Evolutionary conservation across 2,113 vertebrate genomes (phyloP).

Genomic region (Poicephalus gulielmi): DNA sequence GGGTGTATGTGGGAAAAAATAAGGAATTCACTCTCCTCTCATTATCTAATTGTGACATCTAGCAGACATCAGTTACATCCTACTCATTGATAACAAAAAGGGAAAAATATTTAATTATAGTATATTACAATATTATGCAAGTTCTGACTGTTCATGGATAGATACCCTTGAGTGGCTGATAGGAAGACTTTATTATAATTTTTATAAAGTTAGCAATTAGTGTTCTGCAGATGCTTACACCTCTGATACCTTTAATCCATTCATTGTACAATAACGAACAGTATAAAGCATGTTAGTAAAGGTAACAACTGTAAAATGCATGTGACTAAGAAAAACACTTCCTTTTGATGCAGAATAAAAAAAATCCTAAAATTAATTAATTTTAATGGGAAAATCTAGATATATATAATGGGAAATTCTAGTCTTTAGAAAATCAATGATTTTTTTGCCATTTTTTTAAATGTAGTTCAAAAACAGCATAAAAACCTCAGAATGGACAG

Average conservation of each 20-base stretch:
- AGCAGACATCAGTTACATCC: neutral
- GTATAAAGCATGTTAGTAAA: neutral
- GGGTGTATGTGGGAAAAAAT: neutral
- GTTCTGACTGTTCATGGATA: neutral
- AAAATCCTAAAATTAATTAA: neutral
- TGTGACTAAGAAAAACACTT: neutral
- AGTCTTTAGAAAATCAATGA: neutral
- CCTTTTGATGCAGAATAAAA: neutral
- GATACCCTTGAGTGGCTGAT: neutral
- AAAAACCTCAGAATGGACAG: neutral
- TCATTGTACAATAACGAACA: neutral
- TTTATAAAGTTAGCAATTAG: neutral
- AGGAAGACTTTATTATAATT: neutral
- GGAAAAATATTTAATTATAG: neutral
- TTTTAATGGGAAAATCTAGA: neutral
- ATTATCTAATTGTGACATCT: neutral
- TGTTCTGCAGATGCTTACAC: neutral
- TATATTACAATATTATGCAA: neutral
- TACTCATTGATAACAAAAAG: neutral
- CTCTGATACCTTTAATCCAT: neutral
- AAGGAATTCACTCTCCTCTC: neutral
- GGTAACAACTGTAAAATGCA: rapidly evolving
- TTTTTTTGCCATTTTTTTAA: neutral
- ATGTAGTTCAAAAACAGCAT: neutral
- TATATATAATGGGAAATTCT: neutral